These are phyloP conservation scores for Gadus chalcogrammus DNA, from an alignment of 2,113 vertebrate genomes.

Conservation along the genomic window DNA sequence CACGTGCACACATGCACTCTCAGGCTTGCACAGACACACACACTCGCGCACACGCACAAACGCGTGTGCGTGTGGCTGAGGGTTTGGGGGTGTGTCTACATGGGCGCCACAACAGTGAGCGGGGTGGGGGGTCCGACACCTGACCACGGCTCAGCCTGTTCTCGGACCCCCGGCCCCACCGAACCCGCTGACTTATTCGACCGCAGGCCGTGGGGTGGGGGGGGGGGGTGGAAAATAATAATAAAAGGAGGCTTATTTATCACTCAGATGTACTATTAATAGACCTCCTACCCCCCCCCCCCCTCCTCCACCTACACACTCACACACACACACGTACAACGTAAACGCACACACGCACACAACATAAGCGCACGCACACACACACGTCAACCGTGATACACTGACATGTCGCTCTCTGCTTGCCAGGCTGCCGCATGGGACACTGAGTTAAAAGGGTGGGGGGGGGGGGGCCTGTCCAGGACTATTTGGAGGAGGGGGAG, in stretches of 20 bases:
- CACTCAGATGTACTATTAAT: conserved; percentile 62
- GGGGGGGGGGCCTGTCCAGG: too few relatives aligned
- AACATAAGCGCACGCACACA: too few relatives aligned
- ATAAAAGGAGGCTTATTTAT: conserved; percentile 48
- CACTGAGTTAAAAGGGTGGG: too few relatives aligned
- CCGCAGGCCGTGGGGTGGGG: conserved; percentile 3
- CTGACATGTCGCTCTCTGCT: too few relatives aligned
- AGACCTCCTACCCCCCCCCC: conserved; percentile 20
- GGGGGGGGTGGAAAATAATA: conserved; percentile 10
- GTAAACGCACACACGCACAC: background rate
- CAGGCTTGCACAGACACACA: too few relatives aligned
- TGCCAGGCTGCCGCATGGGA: too few relatives aligned
- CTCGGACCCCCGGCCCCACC: conserved; percentile 28
- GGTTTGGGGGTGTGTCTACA: too few relatives aligned
- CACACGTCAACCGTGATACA: conserved; percentile 23
- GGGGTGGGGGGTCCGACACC: conserved; percentile 27
- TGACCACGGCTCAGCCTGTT: conserved; percentile 4
- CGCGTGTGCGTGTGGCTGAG: background rate
- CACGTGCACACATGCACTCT: background rate
- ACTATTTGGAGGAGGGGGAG: conserved; percentile 9
- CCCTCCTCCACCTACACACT: too few relatives aligned
- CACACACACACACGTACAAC: background rate
- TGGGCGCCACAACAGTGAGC: background rate
- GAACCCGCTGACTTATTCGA: conserved; percentile 59
- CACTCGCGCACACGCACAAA: background rate